These are phyloP conservation scores for Lathamus discolor DNA, from an alignment of 2,113 vertebrate species.

Conservation along the genomic window DNA sequence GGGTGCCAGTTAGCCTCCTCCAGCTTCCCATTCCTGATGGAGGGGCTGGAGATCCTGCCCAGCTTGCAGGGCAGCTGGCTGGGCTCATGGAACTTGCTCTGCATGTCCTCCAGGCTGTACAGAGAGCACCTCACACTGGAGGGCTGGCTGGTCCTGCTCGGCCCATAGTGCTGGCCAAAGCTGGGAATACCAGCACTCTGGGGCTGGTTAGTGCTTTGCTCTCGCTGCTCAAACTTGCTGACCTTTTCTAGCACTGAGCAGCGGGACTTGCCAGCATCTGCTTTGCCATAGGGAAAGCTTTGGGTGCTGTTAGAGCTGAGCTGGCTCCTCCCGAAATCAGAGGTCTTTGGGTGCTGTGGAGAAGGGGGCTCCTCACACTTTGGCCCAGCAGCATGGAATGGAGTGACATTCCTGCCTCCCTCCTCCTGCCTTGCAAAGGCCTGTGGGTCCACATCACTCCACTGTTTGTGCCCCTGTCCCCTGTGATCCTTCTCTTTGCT, in stretches of 20 bases:
- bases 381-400: slow-evolving; percentile 32
- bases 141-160: not conserved
- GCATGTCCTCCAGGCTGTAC: slow-evolving; percentile 74
- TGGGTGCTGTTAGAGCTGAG: slow-evolving; percentile 64
- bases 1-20: slow-evolving; percentile 51
- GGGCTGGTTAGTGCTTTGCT: slow-evolving; percentile 74
- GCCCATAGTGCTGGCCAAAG: slow-evolving; percentile 46
- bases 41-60: slow-evolving; percentile 24
- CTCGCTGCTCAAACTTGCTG: slow-evolving; percentile 85
- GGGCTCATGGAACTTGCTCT: slow-evolving; percentile 57
- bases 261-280: slow-evolving; percentile 49
- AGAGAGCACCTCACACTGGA: not conserved
- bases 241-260: slow-evolving; percentile 92
- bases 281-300: slow-evolving; percentile 35
- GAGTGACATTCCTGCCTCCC: not conserved
- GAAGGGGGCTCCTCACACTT: slow-evolving; percentile 74
- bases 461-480: slow-evolving; percentile 13
- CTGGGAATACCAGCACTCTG: slow-evolving; percentile 29
- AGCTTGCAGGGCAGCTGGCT: not conserved
- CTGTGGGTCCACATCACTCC: slow-evolving; percentile 32
- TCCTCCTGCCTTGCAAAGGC: slow-evolving; percentile 49
- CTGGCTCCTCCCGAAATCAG: slow-evolving; percentile 41
- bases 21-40: not conserved
- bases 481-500: slow-evolving; percentile 43
- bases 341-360: slow-evolving; percentile 66